Percentiles rank a stretch among this genome's conserved stretches.
Conservation (phyloP, 2,113 vertebrate genomes). For the Epinephelus lanceolatus region DNA sequence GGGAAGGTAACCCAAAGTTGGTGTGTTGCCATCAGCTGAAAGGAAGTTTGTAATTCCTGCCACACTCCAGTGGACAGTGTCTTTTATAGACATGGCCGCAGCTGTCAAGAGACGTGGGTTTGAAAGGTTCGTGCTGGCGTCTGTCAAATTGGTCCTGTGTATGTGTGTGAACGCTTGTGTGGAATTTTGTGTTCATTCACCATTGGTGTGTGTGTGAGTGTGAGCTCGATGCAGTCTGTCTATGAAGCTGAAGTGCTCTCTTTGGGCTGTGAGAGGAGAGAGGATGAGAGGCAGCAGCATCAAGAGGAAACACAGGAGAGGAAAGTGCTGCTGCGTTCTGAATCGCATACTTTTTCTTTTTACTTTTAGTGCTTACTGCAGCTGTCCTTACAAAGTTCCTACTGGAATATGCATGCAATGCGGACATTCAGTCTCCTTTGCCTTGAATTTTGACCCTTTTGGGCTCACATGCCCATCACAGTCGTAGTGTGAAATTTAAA, state of each 20-base stretch:
- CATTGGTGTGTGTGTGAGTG: conserved; percentile 1
- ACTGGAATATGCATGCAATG: too few relatives aligned
- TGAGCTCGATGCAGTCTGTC: background rate
- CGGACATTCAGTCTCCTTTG: too few relatives aligned
- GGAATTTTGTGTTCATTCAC: background rate
- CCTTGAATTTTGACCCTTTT: too few relatives aligned
- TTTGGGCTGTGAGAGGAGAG: conserved; percentile 19
- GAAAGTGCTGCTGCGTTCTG: too few relatives aligned
- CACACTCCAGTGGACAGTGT: conserved; percentile 42
- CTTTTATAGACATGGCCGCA: conserved; percentile 47
- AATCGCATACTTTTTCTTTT: too few relatives aligned
- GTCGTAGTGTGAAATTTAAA: too few relatives aligned
- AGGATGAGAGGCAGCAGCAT: conserved; percentile 25
- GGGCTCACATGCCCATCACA: too few relatives aligned
- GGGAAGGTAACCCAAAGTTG: background rate
- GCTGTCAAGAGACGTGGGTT: conserved; percentile 54
- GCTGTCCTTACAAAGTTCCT: too few relatives aligned
- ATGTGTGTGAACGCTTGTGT: conserved; percentile 14
- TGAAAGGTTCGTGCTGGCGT: conserved; percentile 43
- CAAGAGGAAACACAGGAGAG: background rate
- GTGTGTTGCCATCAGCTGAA: conserved; percentile 2
- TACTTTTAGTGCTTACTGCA: too few relatives aligned
- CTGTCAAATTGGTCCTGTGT: conserved; percentile 24
- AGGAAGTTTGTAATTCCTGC: conserved; percentile 34
- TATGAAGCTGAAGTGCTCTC: conserved; percentile 31